Conservation (phyloP, 1,140 invertebrate genomes). For the Glomeris maerens region DNA sequence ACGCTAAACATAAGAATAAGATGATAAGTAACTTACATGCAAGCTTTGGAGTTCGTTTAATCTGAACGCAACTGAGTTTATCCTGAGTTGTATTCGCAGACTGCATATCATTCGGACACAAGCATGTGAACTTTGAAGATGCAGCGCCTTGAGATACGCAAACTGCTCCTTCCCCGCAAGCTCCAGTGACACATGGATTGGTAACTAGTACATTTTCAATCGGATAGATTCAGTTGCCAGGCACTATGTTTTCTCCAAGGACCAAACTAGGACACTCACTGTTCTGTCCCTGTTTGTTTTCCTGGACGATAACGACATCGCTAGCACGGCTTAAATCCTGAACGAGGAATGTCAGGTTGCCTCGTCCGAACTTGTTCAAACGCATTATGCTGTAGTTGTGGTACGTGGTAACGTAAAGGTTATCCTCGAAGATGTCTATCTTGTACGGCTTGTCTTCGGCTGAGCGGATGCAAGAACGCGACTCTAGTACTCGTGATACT, state of each 20-base stretch:
- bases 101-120: no score
- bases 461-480: no score
- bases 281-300: conserved; percentile 43
- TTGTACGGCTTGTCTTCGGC: conserved; percentile 42
- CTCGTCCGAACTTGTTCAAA: conserved; percentile 51
- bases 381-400: conserved; percentile 45
- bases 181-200: neutral
- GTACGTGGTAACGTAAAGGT: conserved; percentile 48
- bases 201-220: neutral
- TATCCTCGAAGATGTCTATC: conserved; percentile 59
- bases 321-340: conserved; percentile 41
- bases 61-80: no score
- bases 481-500: no score
- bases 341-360: conserved; percentile 38
- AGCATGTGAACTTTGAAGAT: conserved; percentile 16
- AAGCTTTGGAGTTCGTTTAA: no score
- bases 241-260: neutral
- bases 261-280: conserved; percentile 25
- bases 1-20: no score
- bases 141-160: conserved; percentile 14
- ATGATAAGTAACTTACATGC: no score
- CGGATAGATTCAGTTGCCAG: neutral
- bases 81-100: no score
- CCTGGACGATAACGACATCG: conserved; percentile 51
- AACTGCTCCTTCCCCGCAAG: neutral